Percentiles rank a stretch among this genome's conserved stretches.
Conservation (phyloP, 2,797 vertebrate species). For the Toxotes lorentzi region DNA sequence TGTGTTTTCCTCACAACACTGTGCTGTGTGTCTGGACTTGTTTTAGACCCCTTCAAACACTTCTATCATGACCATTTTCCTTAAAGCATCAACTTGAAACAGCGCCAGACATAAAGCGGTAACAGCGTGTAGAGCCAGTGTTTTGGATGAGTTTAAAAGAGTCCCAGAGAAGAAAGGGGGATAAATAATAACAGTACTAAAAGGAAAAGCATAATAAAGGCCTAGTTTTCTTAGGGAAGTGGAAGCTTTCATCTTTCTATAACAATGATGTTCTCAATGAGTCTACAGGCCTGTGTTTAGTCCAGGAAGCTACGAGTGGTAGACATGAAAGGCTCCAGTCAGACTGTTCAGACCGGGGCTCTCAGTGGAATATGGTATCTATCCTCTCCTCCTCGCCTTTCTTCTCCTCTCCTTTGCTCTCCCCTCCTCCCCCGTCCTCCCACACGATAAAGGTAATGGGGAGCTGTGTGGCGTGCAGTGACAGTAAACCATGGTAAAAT, state of each 20-base stretch:
- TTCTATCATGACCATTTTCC: constrained; percentile 79
- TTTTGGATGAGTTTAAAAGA: constrained; percentile 86
- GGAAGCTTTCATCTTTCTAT: constrained; percentile 85
- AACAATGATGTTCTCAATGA: constrained; percentile 86
- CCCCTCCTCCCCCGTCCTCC: constrained; percentile 40
- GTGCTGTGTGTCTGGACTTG: constrained; percentile 79
- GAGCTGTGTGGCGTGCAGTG: constrained; percentile 64
- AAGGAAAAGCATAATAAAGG: constrained; percentile 84
- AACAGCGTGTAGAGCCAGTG: constrained; percentile 81
- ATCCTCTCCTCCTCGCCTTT: constrained; percentile 60
- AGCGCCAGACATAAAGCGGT: constrained; percentile 82
- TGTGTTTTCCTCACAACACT: constrained; percentile 58
- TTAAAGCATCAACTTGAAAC: constrained; percentile 84
- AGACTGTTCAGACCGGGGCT: constrained; percentile 58
- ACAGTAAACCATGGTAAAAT: constrained; percentile 73
- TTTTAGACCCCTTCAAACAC: constrained; percentile 82
- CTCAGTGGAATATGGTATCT: constrained; percentile 71
- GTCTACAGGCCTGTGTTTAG: constrained; percentile 80
- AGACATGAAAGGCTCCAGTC: constrained; percentile 83
- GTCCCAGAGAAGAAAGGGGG: constrained; percentile 79
- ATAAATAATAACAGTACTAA: constrained; percentile 82
- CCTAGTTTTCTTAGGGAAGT: constrained; percentile 79
- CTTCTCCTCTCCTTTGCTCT: constrained; percentile 50
- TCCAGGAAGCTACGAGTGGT: constrained; percentile 79
- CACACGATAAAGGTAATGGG: constrained; percentile 73